Percentiles rank a stretch among this genome's conserved stretches.
phyloP scores from a whole-genome alignment of 2,113 vertebrate species.

The Regulus satrapa region DNA sequence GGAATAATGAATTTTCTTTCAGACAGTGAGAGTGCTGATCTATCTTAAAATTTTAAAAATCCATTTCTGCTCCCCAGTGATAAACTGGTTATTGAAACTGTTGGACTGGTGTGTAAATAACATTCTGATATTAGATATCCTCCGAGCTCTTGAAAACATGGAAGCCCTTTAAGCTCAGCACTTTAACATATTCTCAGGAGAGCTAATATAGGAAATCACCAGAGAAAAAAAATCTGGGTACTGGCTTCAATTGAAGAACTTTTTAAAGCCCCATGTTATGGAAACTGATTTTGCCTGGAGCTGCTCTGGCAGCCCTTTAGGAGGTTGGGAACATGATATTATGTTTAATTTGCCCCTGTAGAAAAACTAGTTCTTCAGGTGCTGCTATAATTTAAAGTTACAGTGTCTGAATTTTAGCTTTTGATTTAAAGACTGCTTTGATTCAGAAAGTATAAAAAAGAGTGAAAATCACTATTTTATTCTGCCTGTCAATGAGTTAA shows the following conservation, averaged over 20 bases:
- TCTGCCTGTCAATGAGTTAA: neutral
- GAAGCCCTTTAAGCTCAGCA: neutral
- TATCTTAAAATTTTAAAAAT: neutral
- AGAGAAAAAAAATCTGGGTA: neutral
- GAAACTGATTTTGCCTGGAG: neutral
- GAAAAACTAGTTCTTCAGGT: neutral
- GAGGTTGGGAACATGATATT: neutral
- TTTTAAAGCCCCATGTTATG: neutral
- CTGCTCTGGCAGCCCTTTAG: neutral
- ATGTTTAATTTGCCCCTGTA: neutral
- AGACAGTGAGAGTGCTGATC: neutral
- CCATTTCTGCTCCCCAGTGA: neutral
- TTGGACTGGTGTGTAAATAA: neutral
- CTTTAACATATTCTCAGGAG: neutral
- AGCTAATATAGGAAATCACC: neutral
- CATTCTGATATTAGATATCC: neutral
- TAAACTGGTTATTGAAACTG: slow-evolving; percentile 25
- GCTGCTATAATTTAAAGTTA: neutral
- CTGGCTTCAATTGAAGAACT: neutral
- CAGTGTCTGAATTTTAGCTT: neutral
- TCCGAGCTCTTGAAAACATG: neutral
- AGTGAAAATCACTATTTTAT: neutral
- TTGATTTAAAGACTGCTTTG: neutral
- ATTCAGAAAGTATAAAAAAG: neutral
- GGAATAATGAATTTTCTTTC: neutral